A percentile compares a stretch with the other conserved stretches of the same genome.
These are phyloP conservation scores for Andrena bicolor DNA, from an alignment of 2,888 invertebrate species.

Conservation along the genomic window DNA sequence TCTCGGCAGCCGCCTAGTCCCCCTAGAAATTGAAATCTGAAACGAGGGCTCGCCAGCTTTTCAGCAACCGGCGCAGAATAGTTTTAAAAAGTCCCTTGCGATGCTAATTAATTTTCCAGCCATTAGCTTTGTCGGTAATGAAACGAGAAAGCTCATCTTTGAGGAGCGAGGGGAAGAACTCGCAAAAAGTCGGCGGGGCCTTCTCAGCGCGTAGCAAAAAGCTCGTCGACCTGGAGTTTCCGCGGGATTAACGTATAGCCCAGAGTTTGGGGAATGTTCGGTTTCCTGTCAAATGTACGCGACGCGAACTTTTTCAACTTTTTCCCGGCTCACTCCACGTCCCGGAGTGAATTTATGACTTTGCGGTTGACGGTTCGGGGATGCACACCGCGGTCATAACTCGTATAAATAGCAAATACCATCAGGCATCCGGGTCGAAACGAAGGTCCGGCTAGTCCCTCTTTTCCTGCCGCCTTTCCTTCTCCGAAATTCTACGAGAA, in stretches of 20 bases:
- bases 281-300: slow-evolving; percentile 27
- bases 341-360: slow-evolving; percentile 17
- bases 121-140: slow-evolving; percentile 1
- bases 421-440: neutral
- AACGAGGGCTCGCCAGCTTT: neutral
- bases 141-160: neutral
- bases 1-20: too few species aligned
- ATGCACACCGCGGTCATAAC: neutral
- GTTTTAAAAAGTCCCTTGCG: neutral
- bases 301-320: slow-evolving; percentile 16
- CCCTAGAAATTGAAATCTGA: neutral
- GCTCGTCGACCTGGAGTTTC: slow-evolving; percentile 18
- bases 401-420: neutral
- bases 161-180: neutral
- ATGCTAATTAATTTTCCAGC: slow-evolving; percentile 25
- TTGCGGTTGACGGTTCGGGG: neutral
- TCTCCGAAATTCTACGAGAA: too few species aligned
- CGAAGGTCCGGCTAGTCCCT: neutral
- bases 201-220: neutral
- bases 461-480: too few species aligned
- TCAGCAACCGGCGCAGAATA: neutral
- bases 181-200: neutral
- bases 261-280: slow-evolving; percentile 6
- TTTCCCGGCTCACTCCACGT: slow-evolving; percentile 14
- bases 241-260: slow-evolving; percentile 6